Conservation (phyloP, 2,888 invertebrate species). For the Clostera curtula region DNA sequence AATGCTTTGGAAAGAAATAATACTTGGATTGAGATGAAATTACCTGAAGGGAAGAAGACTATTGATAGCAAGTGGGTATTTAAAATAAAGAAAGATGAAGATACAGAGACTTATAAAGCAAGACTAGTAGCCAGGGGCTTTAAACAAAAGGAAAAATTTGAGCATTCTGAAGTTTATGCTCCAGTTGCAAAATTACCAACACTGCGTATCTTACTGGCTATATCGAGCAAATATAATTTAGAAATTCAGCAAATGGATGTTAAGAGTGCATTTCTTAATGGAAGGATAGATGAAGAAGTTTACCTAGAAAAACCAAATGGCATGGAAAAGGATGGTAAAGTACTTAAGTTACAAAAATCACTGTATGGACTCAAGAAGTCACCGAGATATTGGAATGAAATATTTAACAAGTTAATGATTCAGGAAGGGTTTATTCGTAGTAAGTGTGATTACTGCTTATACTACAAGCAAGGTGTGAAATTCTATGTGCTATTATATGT, state of each 20-base stretch:
- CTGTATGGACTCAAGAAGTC: too few species aligned
- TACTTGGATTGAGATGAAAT: constrained; percentile 7
- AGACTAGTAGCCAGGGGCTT: constrained; percentile 15
- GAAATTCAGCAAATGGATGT: constrained; percentile 2
- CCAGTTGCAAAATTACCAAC: constrained; percentile 16
- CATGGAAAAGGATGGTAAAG: not conserved
- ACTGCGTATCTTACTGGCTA: constrained; percentile 10
- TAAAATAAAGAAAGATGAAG: constrained; percentile 12
- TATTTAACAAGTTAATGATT: too few species aligned
- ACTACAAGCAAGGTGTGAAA: too few species aligned
- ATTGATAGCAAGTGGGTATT: constrained; percentile 15
- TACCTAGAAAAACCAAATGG: constrained; percentile 16
- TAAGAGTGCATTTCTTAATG: constrained; percentile 15
- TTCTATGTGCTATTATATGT: too few species aligned
- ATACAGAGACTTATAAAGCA: constrained; percentile 13
- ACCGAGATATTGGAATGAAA: too few species aligned
- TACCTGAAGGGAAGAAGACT: not conserved
- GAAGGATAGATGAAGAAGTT: constrained; percentile 14
- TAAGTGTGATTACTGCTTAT: too few species aligned
- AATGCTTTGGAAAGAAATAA: constrained; percentile 15
- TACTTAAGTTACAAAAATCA: too few species aligned
- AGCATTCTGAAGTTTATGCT: constrained; percentile 10
- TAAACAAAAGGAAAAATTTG: constrained; percentile 8
- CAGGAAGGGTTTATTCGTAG: too few species aligned
- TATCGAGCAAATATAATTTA: constrained; percentile 3